A percentile compares a stretch with the other conserved stretches of the same genome.
Conservation (phyloP, 2,797 vertebrate genomes). For the Acipenser transmontanus region DNA sequence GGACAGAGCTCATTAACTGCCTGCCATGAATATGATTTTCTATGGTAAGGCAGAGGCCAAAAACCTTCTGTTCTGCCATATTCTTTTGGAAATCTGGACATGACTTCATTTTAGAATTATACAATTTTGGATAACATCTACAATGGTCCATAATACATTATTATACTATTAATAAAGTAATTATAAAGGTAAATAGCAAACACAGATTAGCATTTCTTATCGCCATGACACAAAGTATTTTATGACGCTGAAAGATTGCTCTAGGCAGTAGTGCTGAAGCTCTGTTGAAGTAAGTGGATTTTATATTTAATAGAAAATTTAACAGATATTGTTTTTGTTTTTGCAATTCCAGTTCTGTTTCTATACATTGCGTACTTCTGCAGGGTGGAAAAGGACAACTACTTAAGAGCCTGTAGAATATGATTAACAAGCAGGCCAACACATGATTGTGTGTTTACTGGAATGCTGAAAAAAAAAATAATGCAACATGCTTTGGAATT, state of each 20-base stretch:
- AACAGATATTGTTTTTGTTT: background rate
- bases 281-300: constrained; percentile 4
- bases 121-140: too few relatives aligned
- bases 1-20: constrained; percentile 31
- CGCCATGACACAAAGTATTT: background rate
- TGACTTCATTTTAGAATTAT: too few relatives aligned
- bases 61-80: too few relatives aligned
- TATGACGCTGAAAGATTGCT: constrained; percentile 1
- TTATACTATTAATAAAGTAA: too few relatives aligned
- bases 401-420: constrained; percentile 2
- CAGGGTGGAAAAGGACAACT: background rate
- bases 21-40: fast-evolving
- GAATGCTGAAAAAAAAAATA: background rate
- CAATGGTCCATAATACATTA: too few relatives aligned
- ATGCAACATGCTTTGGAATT: background rate
- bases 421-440: constrained; percentile 11
- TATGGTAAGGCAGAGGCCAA: too few relatives aligned
- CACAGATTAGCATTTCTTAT: background rate
- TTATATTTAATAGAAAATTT: constrained; percentile 3
- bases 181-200: too few relatives aligned
- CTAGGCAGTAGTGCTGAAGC: background rate
- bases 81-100: too few relatives aligned
- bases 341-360: background rate
- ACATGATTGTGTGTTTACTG: background rate
- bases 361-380: background rate